Base-by-base conservation (phyloP, 1,140 invertebrate species). In the Eurosta solidaginis region DNA sequence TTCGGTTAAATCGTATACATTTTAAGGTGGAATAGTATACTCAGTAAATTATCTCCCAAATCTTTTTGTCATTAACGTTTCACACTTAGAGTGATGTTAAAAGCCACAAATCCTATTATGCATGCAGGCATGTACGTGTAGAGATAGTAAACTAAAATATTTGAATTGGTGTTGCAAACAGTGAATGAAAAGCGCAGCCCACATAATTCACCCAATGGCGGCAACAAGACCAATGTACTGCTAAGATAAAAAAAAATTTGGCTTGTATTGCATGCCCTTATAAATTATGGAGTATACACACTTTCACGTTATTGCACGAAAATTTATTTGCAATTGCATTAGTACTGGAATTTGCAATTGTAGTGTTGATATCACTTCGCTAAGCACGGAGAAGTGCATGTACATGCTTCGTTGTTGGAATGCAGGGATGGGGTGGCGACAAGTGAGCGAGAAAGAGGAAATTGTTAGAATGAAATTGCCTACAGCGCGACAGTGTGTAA, bases 241-340 rank as follows among this genome's bases (percentile, higher is more conserved):
- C 42, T 25, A 75, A 50, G 45, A 27, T 22, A 47, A 22, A 29
- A 75, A 75, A 27, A 36, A 75, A 75, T 47, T 47, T 27, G 3
- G 74, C 74, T 29, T 36, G 42, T 45, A 50, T 50, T 47, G 74
- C 74, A 75, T 9, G 20, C 44, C 27, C 25, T 68, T 68, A 40
- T 42, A 68, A 68, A 68, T 68, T 68, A 68, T 36, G 59, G 59
- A 68, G 59, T 68, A 36, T 36, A 36, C 33, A 40, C 59, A 68
- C 40, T 68, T 68, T 68, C 59, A 68, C 33, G 17, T 68, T 68
- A 36, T 68, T 68, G 33, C 12, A n/a, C 27, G 33, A 40, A 29
- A 17, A 68, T 68, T 68, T 7, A 68, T 68, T 68, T 40, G 14
- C 20, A 59, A 59, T 33, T 45, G 68, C n/a, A 74, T 9, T 44